Base-by-base conservation (phyloP, 2,888 invertebrate genomes). In the Heterodera filipjevi region DNA sequence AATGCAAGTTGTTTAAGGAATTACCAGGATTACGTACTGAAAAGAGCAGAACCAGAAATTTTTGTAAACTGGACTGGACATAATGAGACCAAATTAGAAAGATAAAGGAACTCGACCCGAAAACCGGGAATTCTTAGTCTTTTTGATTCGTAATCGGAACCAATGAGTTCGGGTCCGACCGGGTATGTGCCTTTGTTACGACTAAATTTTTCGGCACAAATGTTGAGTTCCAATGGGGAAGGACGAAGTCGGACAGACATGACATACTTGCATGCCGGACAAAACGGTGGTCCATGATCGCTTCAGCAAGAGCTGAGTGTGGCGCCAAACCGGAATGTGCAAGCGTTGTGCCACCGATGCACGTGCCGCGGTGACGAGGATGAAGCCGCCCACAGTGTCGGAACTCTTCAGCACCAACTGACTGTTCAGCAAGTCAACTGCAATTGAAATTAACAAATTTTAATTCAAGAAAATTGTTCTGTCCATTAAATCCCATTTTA, bases 281-380 rank as follows among this genome's bases (percentile, higher is more conserved):
- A 99, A 91, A 76, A 94, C 93, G 32, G 97, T 97, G 82, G 94
- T 93, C 96, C 98, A 98, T 0, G 97, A 95, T 0, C 94, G 94
- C 91, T 98, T 98, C 46, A 94, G 93, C n/a, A 95, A 94, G 3
- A 95, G 91, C 16, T 94, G 94, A 75, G 94, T 92, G 86, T 94
- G 93, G 33, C 86, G 81, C 95, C 95, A 95, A 0, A 94, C 94
- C 0, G 97, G 95, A 77, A 94, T 92, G 90, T 95, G 95, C 66
- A 94, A 92, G 77, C 94, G 92, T 90, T 97, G 96, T 1, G 95
- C 91, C 83, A 99, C 95, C 90, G 95, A 95, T 0, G 98, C 95
- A 86, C 96, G 95, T 19, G 96, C 96, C 0, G 98, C 96, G 89
- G 96, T 96, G 82, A 99, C 92, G 84, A 99, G 95, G 77, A 99